Evolutionary conservation across 2,797 vertebrate genomes (phyloP).

Genomic region (Tapirus indicus): DNA sequence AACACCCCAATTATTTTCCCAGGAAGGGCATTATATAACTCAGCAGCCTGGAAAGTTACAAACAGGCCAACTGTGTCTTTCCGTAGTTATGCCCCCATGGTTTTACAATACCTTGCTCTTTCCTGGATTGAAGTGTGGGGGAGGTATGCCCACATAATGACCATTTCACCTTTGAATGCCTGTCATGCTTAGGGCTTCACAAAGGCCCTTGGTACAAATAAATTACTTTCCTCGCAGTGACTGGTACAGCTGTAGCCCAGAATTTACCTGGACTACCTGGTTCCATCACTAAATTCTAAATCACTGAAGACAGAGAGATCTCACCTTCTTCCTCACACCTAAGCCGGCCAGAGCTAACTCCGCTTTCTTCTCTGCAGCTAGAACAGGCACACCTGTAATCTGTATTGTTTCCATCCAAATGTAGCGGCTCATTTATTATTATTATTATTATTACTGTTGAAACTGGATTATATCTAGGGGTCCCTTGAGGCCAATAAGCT

Average conservation of each 20-base stretch:
- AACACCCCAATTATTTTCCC: not conserved
- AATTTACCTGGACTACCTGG: not conserved
- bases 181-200: not conserved
- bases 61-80: not conserved
- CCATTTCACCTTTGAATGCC: not conserved
- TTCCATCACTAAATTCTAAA: constrained; percentile 15
- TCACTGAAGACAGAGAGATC: not conserved
- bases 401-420: not conserved
- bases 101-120: not conserved
- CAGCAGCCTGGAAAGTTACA: not conserved
- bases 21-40: not conserved
- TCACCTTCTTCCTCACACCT: not conserved
- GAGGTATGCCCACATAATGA: not conserved
- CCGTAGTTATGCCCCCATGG: too few species aligned
- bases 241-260: not conserved
- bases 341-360: not conserved
- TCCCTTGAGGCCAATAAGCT: not conserved
- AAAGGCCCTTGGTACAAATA: not conserved
- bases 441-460: not conserved
- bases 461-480: not conserved
- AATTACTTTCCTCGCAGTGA: not conserved
- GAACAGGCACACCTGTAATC: not conserved
- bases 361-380: not conserved
- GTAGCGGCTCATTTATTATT: not conserved
- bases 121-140: not conserved